phyloP scores from a whole-genome alignment of 2,797 vertebrate species.

The Menidia menidia region DNA sequence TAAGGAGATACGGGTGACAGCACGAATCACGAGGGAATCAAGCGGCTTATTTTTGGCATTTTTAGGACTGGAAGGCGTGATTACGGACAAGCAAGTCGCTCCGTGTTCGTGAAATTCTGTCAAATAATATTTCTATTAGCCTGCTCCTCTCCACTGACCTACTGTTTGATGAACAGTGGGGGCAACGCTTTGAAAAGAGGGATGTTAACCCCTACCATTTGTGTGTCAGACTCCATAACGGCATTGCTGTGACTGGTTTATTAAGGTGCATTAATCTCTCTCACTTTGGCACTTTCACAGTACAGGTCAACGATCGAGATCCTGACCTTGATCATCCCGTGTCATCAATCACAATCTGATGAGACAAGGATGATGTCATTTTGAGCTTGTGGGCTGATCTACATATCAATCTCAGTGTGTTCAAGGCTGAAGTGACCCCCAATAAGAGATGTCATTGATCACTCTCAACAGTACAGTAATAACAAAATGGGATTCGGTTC shows the following conservation, averaged over 20 bases:
- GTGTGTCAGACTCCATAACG: slow-evolving; percentile 51
- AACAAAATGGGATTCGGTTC: slow-evolving; percentile 4
- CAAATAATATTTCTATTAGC: slow-evolving; percentile 12
- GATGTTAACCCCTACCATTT: slow-evolving; percentile 68
- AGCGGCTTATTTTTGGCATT: slow-evolving; percentile 26
- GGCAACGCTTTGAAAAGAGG: slow-evolving; percentile 48
- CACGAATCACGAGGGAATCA: slow-evolving; percentile 32
- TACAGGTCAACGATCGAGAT: slow-evolving; percentile 63
- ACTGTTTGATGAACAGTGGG: slow-evolving; percentile 42
- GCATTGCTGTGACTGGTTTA: slow-evolving; percentile 60
- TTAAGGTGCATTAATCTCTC: slow-evolving; percentile 67
- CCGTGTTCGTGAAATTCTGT: slow-evolving; percentile 27
- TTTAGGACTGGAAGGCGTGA: slow-evolving; percentile 33
- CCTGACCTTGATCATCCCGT: slow-evolving; percentile 58
- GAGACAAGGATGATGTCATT: slow-evolving; percentile 46
- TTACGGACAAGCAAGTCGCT: slow-evolving; percentile 36
- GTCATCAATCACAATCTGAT: slow-evolving; percentile 71
- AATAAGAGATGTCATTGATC: slow-evolving; percentile 41
- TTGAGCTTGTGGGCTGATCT: slow-evolving; percentile 49
- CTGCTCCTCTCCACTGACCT: slow-evolving; percentile 12
- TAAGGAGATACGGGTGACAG: slow-evolving; percentile 66
- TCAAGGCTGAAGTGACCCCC: slow-evolving; percentile 63
- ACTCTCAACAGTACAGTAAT: background rate
- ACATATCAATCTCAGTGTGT: slow-evolving; percentile 60
- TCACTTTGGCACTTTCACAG: slow-evolving; percentile 40